Evolutionary conservation across 2,888 invertebrate species (phyloP).

Genomic region (Deroplatys truncata): DNA sequence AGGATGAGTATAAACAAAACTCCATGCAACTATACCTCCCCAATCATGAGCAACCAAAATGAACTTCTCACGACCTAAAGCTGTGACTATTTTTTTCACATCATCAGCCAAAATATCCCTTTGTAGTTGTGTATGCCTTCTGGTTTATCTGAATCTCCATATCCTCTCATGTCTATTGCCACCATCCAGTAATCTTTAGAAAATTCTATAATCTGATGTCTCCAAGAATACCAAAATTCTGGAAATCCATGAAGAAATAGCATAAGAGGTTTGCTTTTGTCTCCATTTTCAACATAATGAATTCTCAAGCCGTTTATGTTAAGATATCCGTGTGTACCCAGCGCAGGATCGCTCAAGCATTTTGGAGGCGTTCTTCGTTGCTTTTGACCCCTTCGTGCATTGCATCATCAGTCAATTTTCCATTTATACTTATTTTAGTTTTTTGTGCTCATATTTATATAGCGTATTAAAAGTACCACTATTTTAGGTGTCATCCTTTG

Average conservation of each 20-base stretch:
- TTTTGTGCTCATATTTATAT: too few species aligned
- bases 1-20: conserved; percentile 51
- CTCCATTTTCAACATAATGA: conserved; percentile 66
- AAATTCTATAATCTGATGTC: conserved; percentile 64
- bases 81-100: conserved; percentile 54
- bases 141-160: conserved; percentile 65
- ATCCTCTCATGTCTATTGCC: conserved; percentile 66
- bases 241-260: conserved; percentile 71
- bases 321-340: conserved; percentile 52
- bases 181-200: conserved; percentile 60
- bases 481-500: too few species aligned
- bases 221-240: conserved; percentile 75
- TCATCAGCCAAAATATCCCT: conserved; percentile 53
- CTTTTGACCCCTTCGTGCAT: conserved; percentile 36
- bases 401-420: too few species aligned
- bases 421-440: too few species aligned
- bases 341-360: conserved; percentile 48
- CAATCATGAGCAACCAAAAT: conserved; percentile 63
- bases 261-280: conserved; percentile 60
- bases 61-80: conserved; percentile 51
- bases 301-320: conserved; percentile 55
- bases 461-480: too few species aligned
- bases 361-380: conserved; percentile 48
- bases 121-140: conserved; percentile 49
- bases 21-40: conserved; percentile 60